These are phyloP conservation scores for Chelon auratus DNA, from an alignment of 2,797 vertebrate species.

Conservation along the genomic window DNA sequence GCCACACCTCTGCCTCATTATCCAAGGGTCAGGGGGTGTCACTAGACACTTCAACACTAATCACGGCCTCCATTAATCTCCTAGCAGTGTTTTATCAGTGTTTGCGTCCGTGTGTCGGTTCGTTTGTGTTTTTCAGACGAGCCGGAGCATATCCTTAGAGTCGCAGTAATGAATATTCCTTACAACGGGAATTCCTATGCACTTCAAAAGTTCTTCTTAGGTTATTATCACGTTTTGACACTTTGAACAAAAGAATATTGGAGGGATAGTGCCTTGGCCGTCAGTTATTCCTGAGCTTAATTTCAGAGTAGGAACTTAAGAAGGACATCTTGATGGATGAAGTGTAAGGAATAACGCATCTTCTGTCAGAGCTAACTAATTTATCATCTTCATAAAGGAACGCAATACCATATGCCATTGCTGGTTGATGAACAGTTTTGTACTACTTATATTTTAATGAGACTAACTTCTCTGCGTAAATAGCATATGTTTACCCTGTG, in stretches of 20 bases:
- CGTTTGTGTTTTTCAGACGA: slow-evolving; percentile 33
- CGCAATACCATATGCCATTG: not conserved
- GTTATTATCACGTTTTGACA: slow-evolving; percentile 1
- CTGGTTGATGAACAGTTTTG: not conserved
- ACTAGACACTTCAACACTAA: slow-evolving; percentile 77
- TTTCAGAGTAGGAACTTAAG: not conserved
- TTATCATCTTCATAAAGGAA: not conserved
- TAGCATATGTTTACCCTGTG: not conserved
- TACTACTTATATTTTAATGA: too few species aligned
- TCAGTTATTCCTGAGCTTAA: not conserved
- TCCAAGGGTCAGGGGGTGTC: slow-evolving; percentile 74
- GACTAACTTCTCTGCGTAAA: not conserved
- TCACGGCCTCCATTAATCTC: slow-evolving; percentile 78
- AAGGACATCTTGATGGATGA: slow-evolving; percentile 7
- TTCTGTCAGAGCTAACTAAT: not conserved
- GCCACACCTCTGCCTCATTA: slow-evolving; percentile 65
- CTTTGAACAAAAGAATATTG: not conserved
- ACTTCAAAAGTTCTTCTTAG: not conserved
- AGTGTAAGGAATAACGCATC: not conserved
- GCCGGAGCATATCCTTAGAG: slow-evolving; percentile 45
- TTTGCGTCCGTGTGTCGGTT: slow-evolving; percentile 24
- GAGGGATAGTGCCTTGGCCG: not conserved
- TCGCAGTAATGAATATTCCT: slow-evolving; percentile 34
- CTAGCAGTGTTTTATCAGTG: slow-evolving; percentile 58
- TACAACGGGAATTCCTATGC: slow-evolving; percentile 6